Evolutionary conservation across 2,797 vertebrate genomes (phyloP).

Genomic region (Sphenodon punctatus): DNA sequence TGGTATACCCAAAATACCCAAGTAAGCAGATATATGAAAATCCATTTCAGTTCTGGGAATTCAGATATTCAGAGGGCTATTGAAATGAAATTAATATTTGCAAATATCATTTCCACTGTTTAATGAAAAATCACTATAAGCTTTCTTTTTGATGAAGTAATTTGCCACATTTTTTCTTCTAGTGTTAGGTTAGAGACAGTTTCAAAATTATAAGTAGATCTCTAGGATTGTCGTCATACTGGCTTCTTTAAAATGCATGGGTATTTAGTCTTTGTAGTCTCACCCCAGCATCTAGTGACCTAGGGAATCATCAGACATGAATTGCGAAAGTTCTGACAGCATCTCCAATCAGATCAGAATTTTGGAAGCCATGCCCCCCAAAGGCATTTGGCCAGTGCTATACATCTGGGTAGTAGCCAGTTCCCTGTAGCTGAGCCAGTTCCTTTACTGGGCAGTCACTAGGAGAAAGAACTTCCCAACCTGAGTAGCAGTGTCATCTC

Average conservation of each 20-base stretch:
- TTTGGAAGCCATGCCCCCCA: neutral
- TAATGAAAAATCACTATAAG: too few relatives aligned
- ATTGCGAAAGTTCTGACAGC: neutral
- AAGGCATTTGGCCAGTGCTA: neutral
- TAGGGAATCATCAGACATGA: neutral
- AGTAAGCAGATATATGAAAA: too few relatives aligned
- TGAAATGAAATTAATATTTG: too few relatives aligned
- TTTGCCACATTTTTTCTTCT: neutral
- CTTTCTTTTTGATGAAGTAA: neutral
- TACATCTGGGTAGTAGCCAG: neutral
- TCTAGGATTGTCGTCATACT: neutral
- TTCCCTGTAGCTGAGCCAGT: neutral
- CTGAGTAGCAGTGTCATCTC: too few relatives aligned
- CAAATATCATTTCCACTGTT: too few relatives aligned
- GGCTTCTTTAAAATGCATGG: constrained; percentile 6
- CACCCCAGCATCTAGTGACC: neutral
- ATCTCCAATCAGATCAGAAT: neutral
- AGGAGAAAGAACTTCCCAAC: neutral
- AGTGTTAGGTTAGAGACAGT: neutral
- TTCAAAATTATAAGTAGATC: neutral
- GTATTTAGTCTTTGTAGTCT: neutral
- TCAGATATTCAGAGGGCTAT: too few relatives aligned
- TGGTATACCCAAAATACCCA: too few relatives aligned
- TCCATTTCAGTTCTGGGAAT: neutral
- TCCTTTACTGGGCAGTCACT: neutral